These are phyloP conservation scores for Smutsia temminckii DNA, from an alignment of 2,797 vertebrate genomes.

Conservation along the genomic window DNA sequence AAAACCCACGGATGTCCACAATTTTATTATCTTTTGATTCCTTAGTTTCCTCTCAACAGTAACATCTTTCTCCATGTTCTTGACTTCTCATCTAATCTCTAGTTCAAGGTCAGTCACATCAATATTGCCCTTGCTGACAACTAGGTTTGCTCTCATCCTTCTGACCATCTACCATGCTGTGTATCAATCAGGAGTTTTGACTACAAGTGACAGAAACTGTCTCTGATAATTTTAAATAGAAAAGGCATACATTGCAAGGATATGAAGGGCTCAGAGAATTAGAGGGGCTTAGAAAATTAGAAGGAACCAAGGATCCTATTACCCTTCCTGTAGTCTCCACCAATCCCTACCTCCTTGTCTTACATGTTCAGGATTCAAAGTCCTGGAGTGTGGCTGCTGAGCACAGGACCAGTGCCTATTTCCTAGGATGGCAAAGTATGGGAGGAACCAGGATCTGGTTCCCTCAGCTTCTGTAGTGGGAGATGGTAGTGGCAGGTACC, in stretches of 20 bases:
- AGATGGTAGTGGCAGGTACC: not conserved
- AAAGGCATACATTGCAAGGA: not conserved
- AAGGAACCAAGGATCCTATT: not conserved
- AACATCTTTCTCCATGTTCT: not conserved
- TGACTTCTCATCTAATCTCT: not conserved
- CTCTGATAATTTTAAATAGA: constrained; percentile 19
- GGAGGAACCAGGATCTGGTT: not conserved
- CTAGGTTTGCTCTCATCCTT: not conserved
- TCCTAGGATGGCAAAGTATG: not conserved
- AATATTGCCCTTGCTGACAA: not conserved
- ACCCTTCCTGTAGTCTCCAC: not conserved
- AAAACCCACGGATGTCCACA: no score
- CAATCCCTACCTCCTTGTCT: not conserved
- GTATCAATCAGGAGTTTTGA: not conserved
- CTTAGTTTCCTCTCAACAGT: not conserved
- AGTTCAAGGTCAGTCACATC: not conserved
- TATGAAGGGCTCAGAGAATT: not conserved
- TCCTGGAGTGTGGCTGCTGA: not conserved
- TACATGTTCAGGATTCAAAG: not conserved
- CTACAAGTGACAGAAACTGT: not conserved
- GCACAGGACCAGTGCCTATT: not conserved
- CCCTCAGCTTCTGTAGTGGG: not conserved
- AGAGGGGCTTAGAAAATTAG: not conserved
- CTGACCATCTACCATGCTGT: not conserved
- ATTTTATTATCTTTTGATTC: not conserved